Evolutionary conservation across 2,888 invertebrate species (phyloP).

Genomic region (Sminthurinus aureus): DNA sequence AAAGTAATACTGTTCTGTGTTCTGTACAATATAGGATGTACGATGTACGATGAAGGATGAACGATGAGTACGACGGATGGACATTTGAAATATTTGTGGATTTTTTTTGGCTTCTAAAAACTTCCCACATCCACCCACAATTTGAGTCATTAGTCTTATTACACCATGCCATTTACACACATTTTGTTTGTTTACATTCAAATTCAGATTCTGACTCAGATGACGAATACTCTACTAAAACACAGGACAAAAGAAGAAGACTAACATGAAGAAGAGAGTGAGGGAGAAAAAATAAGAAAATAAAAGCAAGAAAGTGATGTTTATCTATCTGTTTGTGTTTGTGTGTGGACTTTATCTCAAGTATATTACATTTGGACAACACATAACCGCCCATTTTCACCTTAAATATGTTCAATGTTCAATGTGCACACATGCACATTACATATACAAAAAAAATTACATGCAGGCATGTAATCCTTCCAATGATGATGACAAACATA

Average conservation of each 20-base stretch:
- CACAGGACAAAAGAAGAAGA: too few relatives aligned
- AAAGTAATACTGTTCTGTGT: too few relatives aligned
- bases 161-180: slow-evolving; percentile 33
- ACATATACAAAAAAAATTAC: too few relatives aligned
- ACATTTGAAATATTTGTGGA: background rate
- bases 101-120: slow-evolving; percentile 8
- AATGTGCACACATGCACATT: too few relatives aligned
- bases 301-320: slow-evolving; percentile 24
- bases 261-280: too few relatives aligned
- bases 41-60: too few relatives aligned
- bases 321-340: background rate
- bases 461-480: slow-evolving; percentile 4
- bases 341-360: background rate
- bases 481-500: slow-evolving; percentile 14
- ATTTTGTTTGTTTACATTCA: slow-evolving; percentile 3
- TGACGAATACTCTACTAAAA: background rate
- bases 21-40: background rate
- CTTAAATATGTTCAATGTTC: background rate
- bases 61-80: background rate
- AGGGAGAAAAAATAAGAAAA: background rate
- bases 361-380: background rate
- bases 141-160: slow-evolving; percentile 25
- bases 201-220: background rate
- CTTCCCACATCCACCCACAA: slow-evolving; percentile 38
- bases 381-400: slow-evolving; percentile 36